phyloP scores from a whole-genome alignment of 2,888 invertebrate genomes.

The Acrobasis consociella region DNA sequence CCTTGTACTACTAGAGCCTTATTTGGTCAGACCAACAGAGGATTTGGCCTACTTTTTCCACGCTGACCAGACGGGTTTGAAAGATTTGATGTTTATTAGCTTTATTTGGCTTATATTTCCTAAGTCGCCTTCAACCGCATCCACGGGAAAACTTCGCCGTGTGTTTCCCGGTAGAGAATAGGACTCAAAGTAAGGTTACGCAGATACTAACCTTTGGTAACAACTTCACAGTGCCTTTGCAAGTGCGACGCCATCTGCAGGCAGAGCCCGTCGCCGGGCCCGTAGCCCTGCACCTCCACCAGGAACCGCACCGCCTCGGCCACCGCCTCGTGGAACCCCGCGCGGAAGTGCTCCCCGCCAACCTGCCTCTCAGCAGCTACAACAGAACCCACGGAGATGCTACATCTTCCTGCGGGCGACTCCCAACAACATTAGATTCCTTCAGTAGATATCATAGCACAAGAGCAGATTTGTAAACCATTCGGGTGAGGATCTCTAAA shows the following conservation, averaged over 20 bases:
- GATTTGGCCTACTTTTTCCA: no score
- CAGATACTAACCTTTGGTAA: conserved; percentile 75
- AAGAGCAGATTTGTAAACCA: conserved; percentile 41
- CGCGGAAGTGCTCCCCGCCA: conserved; percentile 81
- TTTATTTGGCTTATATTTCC: no score
- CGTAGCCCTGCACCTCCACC: conserved; percentile 92
- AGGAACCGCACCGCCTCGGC: conserved; percentile 95
- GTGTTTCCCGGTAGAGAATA: no score
- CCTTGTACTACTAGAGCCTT: no score
- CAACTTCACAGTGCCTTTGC: conserved; percentile 90
- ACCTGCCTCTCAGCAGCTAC: conserved; percentile 63
- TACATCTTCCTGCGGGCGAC: conserved; percentile 57
- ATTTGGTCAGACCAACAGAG: no score
- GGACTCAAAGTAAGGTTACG: no score
- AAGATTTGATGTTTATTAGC: no score
- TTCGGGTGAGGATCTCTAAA: background rate
- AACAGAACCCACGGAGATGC: conserved; percentile 65
- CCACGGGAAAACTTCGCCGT: no score
- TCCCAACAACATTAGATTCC: conserved; percentile 60
- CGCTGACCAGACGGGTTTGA: no score
- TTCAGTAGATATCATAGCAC: conserved; percentile 42
- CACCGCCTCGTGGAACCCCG: conserved; percentile 96
- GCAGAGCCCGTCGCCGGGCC: conserved; percentile 90
- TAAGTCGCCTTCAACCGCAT: no score
- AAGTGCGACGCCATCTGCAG: conserved; percentile 91